Conservation (phyloP, 2,113 vertebrate species). For the Pterocles gutturalis region DNA sequence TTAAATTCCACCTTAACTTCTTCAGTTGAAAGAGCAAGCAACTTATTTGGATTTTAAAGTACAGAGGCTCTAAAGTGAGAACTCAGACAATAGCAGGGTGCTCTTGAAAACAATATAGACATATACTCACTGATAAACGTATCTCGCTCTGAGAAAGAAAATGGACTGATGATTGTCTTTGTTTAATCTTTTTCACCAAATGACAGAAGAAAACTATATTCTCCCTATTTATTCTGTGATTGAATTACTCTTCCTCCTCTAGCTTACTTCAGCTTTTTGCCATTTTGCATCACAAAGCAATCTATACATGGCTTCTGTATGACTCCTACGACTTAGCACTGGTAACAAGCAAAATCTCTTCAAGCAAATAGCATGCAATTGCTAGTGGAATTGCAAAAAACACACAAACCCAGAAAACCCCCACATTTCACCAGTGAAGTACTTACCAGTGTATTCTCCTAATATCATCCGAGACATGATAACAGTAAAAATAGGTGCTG, state of each 20-base stretch:
- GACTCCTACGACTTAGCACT: not conserved
- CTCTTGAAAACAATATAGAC: not conserved
- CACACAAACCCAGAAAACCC: too few species aligned
- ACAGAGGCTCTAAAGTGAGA: not conserved
- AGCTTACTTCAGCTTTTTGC: not conserved
- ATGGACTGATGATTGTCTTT: not conserved
- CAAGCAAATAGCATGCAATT: not conserved
- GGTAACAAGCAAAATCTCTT: not conserved
- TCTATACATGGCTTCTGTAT: not conserved
- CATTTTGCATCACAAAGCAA: not conserved
- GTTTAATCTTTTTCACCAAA: not conserved
- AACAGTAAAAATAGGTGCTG: slow-evolving; percentile 95
- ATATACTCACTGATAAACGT: not conserved
- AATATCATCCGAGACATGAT: slow-evolving; percentile 96
- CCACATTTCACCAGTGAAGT: not conserved
- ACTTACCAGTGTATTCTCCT: slow-evolving; percentile 93
- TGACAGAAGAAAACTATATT: not conserved
- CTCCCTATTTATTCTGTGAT: not conserved
- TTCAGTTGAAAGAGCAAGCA: not conserved
- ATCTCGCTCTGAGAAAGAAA: not conserved
- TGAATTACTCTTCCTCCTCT: not conserved
- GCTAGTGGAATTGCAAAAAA: not conserved
- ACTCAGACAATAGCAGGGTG: not conserved
- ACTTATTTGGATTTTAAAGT: not conserved
- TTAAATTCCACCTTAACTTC: not conserved